Percentiles rank a stretch among this genome's conserved stretches.
phyloP scores from a whole-genome alignment of 2,888 invertebrate species.

The Thecophora atra region DNA sequence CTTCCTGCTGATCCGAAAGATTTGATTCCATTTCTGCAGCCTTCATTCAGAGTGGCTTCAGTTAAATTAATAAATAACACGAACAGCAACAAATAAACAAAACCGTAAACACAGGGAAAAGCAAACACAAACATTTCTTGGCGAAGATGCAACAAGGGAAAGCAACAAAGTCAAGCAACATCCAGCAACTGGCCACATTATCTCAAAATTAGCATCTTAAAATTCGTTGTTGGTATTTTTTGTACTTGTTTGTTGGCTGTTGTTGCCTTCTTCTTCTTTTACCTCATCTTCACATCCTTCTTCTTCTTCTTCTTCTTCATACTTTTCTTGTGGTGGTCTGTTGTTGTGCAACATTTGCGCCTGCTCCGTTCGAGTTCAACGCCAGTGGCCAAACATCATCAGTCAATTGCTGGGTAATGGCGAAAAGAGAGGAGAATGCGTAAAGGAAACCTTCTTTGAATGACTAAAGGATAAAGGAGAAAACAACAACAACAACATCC shows the following conservation, averaged over 20 bases:
- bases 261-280: constrained; percentile 5
- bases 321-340: constrained; percentile 1
- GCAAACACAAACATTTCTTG: background rate
- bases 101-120: background rate
- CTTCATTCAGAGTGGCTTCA: no score
- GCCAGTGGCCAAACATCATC: constrained; percentile 16
- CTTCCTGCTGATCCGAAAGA: no score
- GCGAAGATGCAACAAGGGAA: background rate
- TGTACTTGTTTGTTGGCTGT: constrained; percentile 12
- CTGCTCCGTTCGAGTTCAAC: constrained; percentile 18
- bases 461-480: background rate
- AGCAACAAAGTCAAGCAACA: constrained; percentile 14
- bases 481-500: constrained; percentile 20
- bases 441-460: no score
- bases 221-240: background rate
- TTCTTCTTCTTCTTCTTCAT: background rate
- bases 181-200: constrained; percentile 5
- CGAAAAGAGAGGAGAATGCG: constrained; percentile 20
- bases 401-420: constrained; percentile 53
- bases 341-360: constrained; percentile 23
- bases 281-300: background rate
- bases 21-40: no score
- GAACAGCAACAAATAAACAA: no score
- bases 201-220: constrained; percentile 9
- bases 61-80: no score